Evolutionary conservation across 2,113 vertebrate species (phyloP).

Genomic region (Melanerpes formicivorus): DNA sequence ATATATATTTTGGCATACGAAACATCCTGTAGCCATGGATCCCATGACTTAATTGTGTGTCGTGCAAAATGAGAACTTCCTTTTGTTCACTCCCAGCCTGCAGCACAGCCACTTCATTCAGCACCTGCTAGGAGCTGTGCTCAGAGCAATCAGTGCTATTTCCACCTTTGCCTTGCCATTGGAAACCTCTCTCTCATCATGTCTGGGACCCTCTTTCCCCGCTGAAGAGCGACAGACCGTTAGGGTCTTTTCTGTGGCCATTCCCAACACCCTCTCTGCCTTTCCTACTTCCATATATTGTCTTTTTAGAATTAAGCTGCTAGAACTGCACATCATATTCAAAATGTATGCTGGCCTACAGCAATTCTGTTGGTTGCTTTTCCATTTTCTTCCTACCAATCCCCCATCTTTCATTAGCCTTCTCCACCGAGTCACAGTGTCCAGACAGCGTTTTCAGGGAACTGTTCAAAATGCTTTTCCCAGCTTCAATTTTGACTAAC

Average conservation of each 20-base stretch:
- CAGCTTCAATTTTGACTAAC: not conserved
- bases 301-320: not conserved
- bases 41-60: conserved; percentile 43
- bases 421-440: accelerated
- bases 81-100: not conserved
- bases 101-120: not conserved
- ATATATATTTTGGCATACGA: conserved; percentile 52
- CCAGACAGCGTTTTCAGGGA: not conserved
- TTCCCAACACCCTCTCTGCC: not conserved
- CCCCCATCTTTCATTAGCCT: not conserved
- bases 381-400: not conserved
- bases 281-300: not conserved
- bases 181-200: not conserved
- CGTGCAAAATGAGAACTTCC: conserved; percentile 46
- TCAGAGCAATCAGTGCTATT: not conserved
- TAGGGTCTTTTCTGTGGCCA: not conserved
- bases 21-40: conserved; percentile 61
- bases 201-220: not conserved
- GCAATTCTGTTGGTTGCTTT: not conserved
- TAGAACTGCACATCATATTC: not conserved
- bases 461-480: not conserved
- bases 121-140: not conserved
- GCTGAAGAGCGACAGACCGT: not conserved
- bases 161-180: not conserved
- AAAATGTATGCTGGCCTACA: not conserved